Base-by-base conservation (phyloP, 1,140 invertebrate genomes). In the Aphelinus atriplicis region DNA sequence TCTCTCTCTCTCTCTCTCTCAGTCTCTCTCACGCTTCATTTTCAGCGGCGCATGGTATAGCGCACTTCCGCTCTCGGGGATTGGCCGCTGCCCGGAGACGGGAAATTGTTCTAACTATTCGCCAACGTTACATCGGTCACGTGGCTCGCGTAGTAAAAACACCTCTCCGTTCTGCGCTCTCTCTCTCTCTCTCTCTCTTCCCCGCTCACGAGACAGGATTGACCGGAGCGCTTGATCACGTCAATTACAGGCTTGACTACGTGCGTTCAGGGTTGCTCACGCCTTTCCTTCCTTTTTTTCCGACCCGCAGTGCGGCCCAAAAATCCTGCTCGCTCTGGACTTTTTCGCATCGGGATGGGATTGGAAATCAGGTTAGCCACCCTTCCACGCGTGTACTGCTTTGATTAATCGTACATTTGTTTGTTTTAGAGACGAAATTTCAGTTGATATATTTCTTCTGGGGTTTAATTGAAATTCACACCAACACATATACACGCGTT, bases 51-150 rank as follows among this genome's bases (percentile, higher is more conserved):
- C 26, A 26, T 26, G 26, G 26, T 26, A 70, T 58, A 74, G 60
- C 61, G 48, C 70, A 71, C 68, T 77, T 73, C 76, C 76, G 66
- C 50, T 53, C 58, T 58, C 7, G 60, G 55, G 74, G 60, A 72
- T 71, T 63, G 64, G 67, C 62, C 76, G 48, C 51, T 55, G 53
- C 46, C n/a, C 47, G 43, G 43, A 58, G 63, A 61, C 61, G 57
- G 76, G 67, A 77, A 78, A 75, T 72, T 71, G 63, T 68, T 75
- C 77, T 69, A 78, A 75, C 72, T 72, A 55, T 75, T 64, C 72
- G 69, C 7, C 64, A 75, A 72, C 57, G 68, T 61, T 70, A 45
- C 48, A 53, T 66, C n/a, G 53, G 55, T 50, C 26, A 65, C 70
- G 7, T 56, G 45, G 47, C 9, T 53, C 48, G 62, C 45, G 7